A percentile compares a stretch with the other conserved stretches of the same genome.
These are phyloP conservation scores for Myotis davidii DNA, from an alignment of 2,113 vertebrate genomes.

Conservation along the genomic window DNA sequence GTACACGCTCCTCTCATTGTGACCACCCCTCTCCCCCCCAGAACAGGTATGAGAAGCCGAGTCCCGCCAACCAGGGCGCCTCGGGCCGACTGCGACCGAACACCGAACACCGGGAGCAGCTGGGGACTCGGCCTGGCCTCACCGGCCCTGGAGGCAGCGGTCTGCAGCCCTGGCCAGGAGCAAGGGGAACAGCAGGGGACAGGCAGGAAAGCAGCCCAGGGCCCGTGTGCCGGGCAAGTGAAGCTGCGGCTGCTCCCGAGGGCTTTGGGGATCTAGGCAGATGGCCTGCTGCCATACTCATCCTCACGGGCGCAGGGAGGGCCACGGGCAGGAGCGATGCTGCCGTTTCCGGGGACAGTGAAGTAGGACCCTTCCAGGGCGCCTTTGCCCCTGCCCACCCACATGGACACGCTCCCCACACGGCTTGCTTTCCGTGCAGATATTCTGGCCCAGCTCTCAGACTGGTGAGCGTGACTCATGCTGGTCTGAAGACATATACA, in stretches of 20 bases:
- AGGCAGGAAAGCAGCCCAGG: neutral
- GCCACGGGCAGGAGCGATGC: neutral
- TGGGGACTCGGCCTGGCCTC: neutral
- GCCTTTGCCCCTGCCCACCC: neutral
- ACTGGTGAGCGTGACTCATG: neutral
- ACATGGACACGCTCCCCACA: neutral
- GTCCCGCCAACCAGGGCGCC: neutral
- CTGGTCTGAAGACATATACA: neutral
- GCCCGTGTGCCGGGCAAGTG: neutral
- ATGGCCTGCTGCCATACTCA: neutral
- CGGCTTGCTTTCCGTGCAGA: constrained; percentile 14
- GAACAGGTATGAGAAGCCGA: neutral
- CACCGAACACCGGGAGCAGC: neutral
- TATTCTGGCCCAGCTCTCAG: neutral
- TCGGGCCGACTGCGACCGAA: neutral
- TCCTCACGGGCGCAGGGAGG: neutral
- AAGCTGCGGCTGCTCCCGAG: neutral
- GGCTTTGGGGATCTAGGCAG: neutral
- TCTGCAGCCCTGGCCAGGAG: neutral
- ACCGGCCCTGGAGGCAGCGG: neutral
- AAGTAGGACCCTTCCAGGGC: neutral
- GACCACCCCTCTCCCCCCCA: neutral
- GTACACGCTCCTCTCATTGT: neutral
- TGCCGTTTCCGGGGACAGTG: neutral
- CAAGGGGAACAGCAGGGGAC: neutral